These are phyloP conservation scores for Willowsia nigromaculata DNA, from an alignment of 2,888 invertebrate species.

Conservation along the genomic window DNA sequence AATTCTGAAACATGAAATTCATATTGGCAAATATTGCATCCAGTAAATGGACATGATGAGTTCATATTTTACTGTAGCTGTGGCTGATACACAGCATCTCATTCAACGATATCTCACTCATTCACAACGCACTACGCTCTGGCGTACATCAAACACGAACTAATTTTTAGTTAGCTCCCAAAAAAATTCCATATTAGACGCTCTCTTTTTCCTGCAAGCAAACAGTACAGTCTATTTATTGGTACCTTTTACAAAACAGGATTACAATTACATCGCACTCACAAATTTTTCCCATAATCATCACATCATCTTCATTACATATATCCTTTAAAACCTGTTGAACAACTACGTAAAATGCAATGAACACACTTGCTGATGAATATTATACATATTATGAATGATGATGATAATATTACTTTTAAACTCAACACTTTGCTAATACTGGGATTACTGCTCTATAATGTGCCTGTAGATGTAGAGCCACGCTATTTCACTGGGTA, in stretches of 20 bases:
- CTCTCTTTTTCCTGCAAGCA: background rate
- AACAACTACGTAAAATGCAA: conserved; percentile 64
- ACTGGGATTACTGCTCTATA: background rate
- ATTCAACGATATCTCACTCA: background rate
- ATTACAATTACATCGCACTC: background rate
- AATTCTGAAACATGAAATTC: too few relatives aligned
- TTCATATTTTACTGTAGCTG: background rate
- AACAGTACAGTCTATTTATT: background rate
- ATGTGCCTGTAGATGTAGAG: background rate
- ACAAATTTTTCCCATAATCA: conserved; percentile 35
- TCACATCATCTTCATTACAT: conserved; percentile 7
- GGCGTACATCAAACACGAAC: background rate
- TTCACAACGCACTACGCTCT: too few relatives aligned
- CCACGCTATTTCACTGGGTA: background rate
- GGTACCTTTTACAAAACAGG: conserved; percentile 33
- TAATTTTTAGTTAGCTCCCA: background rate
- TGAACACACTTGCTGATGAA: background rate
- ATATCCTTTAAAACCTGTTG: conserved; percentile 67
- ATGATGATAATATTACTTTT: background rate
- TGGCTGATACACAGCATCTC: background rate
- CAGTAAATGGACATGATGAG: background rate
- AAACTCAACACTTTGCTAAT: conserved; percentile 21
- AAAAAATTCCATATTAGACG: background rate
- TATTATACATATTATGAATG: conserved; percentile 17
- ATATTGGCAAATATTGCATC: too few relatives aligned